These are phyloP conservation scores for Enteromius unitaeniatus DNA, from an alignment of 2,797 vertebrate genomes.

Conservation along the genomic window DNA sequence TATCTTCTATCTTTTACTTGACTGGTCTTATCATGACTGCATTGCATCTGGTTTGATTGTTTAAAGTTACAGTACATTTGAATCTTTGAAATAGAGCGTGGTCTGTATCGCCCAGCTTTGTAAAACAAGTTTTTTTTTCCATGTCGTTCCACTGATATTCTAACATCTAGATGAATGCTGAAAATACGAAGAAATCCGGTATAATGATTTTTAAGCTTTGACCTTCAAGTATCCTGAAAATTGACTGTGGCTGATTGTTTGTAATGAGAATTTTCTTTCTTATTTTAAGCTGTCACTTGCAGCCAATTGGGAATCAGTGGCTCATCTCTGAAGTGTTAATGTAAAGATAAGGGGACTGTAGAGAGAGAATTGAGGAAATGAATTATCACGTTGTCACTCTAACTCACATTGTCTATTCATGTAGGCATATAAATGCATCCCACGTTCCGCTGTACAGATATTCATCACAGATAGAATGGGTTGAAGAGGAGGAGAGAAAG, in stretches of 20 bases:
- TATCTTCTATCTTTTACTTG: constrained; percentile 34
- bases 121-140: neutral
- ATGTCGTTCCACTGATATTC: neutral
- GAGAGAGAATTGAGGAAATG: constrained; percentile 26
- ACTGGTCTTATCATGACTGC: constrained; percentile 13
- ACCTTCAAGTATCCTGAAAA: constrained; percentile 53
- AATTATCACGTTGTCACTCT: constrained; percentile 37
- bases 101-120: neutral
- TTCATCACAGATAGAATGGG: constrained; percentile 1
- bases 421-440: constrained; percentile 26
- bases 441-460: constrained; percentile 19
- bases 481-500: neutral
- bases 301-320: constrained; percentile 68
- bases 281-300: constrained; percentile 31
- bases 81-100: neutral
- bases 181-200: neutral
- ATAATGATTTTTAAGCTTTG: constrained; percentile 38
- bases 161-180: neutral
- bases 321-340: constrained; percentile 70
- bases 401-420: constrained; percentile 8
- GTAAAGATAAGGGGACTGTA: constrained; percentile 60
- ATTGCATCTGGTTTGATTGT: constrained; percentile 19
- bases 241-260: constrained; percentile 69
- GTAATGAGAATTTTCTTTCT: constrained; percentile 71
- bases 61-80: neutral